These are phyloP conservation scores for Chrysogorgia sp. DNA, from an alignment of 92 coral and sea anemone species.

Conservation along the genomic window DNA sequence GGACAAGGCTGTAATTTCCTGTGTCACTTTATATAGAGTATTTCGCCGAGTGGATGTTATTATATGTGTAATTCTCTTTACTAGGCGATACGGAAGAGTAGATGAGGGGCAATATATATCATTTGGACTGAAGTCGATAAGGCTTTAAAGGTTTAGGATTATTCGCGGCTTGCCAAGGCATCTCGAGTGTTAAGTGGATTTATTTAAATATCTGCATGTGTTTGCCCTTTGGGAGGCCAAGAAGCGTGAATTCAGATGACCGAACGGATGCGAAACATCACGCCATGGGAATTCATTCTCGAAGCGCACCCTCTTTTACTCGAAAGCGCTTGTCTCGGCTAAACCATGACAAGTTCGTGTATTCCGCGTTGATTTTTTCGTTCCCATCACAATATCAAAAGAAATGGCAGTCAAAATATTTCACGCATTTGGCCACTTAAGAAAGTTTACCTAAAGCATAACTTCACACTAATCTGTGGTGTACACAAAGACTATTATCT, in stretches of 20 bases:
- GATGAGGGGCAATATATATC: neutral
- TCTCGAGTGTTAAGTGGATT: slow-evolving; percentile 20
- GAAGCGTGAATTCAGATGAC: neutral
- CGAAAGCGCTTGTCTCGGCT: neutral
- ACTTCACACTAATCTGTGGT: slow-evolving; percentile 17
- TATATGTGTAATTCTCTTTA: neutral
- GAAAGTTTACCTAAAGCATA: slow-evolving; percentile 32
- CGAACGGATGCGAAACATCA: too few relatives aligned
- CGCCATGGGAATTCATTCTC: too few relatives aligned
- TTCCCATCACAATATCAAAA: neutral
- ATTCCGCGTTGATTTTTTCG: neutral
- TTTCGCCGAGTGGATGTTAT: neutral
- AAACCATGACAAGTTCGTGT: neutral
- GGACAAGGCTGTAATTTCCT: too few relatives aligned
- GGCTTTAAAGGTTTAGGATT: neutral
- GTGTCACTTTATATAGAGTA: neutral
- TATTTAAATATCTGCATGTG: neutral
- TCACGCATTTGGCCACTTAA: slow-evolving; percentile 22
- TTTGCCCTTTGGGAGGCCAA: neutral
- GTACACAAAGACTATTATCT: slow-evolving; percentile 27
- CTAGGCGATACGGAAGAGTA: neutral
- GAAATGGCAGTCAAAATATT: slow-evolving; percentile 1
- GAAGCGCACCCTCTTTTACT: neutral
- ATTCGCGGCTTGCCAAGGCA: slow-evolving; percentile 16
- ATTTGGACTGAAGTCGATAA: neutral